These are phyloP conservation scores for Hoplostethus mediterraneus DNA, from an alignment of 2,797 vertebrate genomes.

Conservation along the genomic window DNA sequence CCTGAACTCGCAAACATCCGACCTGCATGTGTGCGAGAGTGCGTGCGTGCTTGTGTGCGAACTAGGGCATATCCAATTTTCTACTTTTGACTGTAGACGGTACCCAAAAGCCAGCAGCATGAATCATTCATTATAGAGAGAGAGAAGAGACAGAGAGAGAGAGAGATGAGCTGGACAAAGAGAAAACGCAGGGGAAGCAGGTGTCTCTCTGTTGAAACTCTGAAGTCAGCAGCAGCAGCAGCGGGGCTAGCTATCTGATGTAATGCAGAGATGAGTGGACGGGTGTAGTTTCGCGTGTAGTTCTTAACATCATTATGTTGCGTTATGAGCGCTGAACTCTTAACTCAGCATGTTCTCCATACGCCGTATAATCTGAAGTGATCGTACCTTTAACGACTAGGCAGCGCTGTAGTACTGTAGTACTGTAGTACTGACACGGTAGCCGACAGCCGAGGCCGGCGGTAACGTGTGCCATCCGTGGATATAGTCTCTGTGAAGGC, in stretches of 20 bases:
- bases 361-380: neutral
- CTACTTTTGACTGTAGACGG: conserved; percentile 24
- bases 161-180: conserved; percentile 16
- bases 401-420: neutral
- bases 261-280: conserved; percentile 5
- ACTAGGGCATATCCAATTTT: conserved; percentile 60
- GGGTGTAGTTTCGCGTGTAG: neutral
- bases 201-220: conserved; percentile 13
- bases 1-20: conserved; percentile 22
- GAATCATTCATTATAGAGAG: conserved; percentile 63
- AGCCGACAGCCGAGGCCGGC: conserved; percentile 14
- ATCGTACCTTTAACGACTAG: conserved; percentile 11
- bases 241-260: neutral
- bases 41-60: conserved; percentile 50
- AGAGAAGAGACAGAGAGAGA: neutral
- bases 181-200: conserved; percentile 31
- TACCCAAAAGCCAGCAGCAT: conserved; percentile 37
- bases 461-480: neutral
- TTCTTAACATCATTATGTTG: conserved; percentile 4
- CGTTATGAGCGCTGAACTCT: neutral
- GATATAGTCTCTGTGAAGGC: neutral
- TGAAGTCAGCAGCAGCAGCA: conserved; percentile 5
- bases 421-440: neutral
- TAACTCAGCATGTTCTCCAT: neutral
- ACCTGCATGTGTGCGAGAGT: conserved; percentile 27